phyloP scores from a whole-genome alignment of 2,888 invertebrate genomes.

The Melanargia galathea region DNA sequence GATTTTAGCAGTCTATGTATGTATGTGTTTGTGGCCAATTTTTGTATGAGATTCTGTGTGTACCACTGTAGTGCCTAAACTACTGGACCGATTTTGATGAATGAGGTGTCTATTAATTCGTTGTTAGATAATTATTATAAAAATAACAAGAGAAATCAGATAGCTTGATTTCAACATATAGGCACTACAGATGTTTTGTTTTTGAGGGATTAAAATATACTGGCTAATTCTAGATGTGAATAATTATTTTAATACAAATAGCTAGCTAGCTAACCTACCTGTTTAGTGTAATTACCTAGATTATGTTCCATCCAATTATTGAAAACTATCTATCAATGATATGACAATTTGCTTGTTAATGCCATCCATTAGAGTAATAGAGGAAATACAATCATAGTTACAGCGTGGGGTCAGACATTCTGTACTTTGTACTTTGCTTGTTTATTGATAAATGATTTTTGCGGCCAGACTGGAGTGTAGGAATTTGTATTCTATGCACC shows the following conservation, averaged over 20 bases:
- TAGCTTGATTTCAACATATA: not conserved
- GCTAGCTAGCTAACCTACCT: not conserved
- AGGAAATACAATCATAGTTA: constrained; percentile 9
- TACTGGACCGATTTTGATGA: too few relatives aligned
- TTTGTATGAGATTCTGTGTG: too few relatives aligned
- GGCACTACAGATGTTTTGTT: not conserved
- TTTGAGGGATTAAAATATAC: not conserved
- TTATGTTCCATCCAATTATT: not conserved
- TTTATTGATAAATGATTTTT: constrained; percentile 31
- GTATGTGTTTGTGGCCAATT: too few relatives aligned
- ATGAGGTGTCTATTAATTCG: too few relatives aligned
- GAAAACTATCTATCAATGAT: not conserved
- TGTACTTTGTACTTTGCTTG: constrained; percentile 32
- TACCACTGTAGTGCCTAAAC: too few relatives aligned
- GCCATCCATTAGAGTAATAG: constrained; percentile 17
- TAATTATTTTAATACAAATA: not conserved
- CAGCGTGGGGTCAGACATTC: constrained; percentile 15
- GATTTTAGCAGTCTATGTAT: too few relatives aligned
- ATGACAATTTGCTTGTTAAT: not conserved
- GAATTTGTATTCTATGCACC: too few relatives aligned
- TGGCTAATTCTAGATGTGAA: constrained; percentile 4
- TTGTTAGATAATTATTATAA: too few relatives aligned
- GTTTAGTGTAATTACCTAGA: not conserved
- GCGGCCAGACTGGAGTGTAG: not conserved
- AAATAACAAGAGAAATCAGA: too few relatives aligned